phyloP scores from a whole-genome alignment of 2,113 vertebrate species.

The Saccopteryx leptura region DNA sequence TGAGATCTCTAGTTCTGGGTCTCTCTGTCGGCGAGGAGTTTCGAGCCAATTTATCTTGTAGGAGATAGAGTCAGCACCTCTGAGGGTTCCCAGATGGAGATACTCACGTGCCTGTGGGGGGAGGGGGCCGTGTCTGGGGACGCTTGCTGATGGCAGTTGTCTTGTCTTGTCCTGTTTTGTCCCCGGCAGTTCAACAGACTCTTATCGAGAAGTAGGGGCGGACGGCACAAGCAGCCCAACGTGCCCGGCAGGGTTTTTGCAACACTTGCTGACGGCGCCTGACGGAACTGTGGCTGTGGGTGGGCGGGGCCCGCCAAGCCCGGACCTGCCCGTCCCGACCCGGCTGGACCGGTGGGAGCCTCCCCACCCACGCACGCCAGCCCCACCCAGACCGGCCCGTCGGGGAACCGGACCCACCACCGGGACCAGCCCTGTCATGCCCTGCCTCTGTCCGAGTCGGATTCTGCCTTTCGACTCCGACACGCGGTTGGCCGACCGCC shows the following conservation, averaged over 20 bases:
- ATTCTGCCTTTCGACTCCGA: fast-evolving
- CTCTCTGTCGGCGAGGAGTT: fast-evolving
- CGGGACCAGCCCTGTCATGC: fast-evolving
- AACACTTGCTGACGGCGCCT: fast-evolving
- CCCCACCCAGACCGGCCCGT: not conserved
- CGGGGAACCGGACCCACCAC: not conserved
- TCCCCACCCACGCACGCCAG: not conserved
- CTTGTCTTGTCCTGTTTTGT: too few relatives aligned
- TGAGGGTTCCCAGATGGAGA: fast-evolving
- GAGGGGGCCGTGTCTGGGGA: too few relatives aligned
- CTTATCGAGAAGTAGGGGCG: slow-evolving; percentile 14
- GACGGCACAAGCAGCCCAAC: fast-evolving
- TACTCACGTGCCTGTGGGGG: fast-evolving
- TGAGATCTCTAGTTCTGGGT: not conserved
- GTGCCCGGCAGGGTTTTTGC: fast-evolving
- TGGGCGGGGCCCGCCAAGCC: fast-evolving
- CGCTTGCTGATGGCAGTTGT: too few relatives aligned
- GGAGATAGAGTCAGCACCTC: not conserved
- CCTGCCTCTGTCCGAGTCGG: fast-evolving
- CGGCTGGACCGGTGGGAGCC: too few relatives aligned
- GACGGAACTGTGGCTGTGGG: fast-evolving
- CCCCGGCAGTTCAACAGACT: not conserved
- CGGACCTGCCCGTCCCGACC: fast-evolving
- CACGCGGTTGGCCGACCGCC: not conserved
- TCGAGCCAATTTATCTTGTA: fast-evolving